A percentile compares a stretch with the other conserved stretches of the same genome.
These are phyloP conservation scores for Pantherophis vulpinus DNA, from an alignment of 2,797 vertebrate genomes.

Conservation along the genomic window DNA sequence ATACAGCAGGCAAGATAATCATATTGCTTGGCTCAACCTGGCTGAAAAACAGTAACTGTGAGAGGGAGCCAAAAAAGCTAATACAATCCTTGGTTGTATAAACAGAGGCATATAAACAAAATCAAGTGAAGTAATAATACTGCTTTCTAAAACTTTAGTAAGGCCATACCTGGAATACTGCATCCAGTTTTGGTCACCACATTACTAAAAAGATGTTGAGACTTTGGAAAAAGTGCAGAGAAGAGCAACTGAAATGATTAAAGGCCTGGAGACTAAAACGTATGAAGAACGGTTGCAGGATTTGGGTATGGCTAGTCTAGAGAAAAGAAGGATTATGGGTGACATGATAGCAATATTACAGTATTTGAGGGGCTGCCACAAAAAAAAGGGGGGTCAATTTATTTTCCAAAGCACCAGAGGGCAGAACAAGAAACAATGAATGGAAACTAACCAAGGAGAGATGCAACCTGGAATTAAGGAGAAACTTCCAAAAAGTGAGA, in stretches of 20 bases:
- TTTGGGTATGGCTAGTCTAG: neutral
- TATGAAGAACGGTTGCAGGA: neutral
- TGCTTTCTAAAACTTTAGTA: neutral
- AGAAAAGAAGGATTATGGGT: neutral
- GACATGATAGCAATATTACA: neutral
- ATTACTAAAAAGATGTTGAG: neutral
- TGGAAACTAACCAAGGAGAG: neutral
- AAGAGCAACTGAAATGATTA: neutral
- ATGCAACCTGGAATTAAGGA: neutral
- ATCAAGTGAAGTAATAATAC: neutral
- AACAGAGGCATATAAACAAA: neutral
- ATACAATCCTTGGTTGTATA: neutral
- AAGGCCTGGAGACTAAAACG: neutral
- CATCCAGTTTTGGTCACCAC: neutral
- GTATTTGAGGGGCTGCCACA: neutral
- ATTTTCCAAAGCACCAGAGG: neutral
- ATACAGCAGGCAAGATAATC: neutral
- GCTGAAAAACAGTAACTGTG: neutral
- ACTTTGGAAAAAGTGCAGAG: neutral
- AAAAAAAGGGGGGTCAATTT: neutral
- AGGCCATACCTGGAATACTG: neutral
- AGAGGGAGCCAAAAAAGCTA: neutral
- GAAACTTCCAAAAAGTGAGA: neutral
- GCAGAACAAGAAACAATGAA: neutral
- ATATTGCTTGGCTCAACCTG: neutral